Conservation (phyloP, 2,113 vertebrate genomes). For the Sterrhoptilus dennistouni region DNA sequence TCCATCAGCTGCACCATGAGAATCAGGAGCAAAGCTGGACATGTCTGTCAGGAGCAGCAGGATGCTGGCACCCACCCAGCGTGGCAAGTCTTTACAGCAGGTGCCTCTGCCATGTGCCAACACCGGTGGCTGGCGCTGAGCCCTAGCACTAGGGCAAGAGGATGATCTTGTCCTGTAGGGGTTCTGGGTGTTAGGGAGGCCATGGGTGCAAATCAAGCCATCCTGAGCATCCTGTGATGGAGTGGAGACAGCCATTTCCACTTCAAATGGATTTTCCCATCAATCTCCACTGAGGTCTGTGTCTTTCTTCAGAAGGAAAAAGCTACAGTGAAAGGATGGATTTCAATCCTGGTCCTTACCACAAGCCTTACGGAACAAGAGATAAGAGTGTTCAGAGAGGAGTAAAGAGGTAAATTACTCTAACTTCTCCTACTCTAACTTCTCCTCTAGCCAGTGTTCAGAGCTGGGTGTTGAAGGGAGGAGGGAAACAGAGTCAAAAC, state of each 20-base stretch:
- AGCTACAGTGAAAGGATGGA: not conserved
- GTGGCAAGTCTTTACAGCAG: not conserved
- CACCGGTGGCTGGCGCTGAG: accelerated
- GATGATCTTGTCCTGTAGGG: not conserved
- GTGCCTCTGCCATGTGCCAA: not conserved
- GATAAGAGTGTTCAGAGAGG: not conserved
- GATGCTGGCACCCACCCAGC: not conserved
- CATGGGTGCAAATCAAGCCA: not conserved
- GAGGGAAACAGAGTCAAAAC: not conserved
- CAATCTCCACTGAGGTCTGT: not conserved
- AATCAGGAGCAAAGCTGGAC: not conserved
- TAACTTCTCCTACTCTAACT: not conserved
- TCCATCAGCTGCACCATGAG: not conserved
- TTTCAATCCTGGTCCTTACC: not conserved
- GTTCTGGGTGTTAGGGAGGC: not conserved
- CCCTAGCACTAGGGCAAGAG: not conserved
- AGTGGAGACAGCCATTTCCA: not conserved
- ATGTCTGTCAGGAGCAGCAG: not conserved
- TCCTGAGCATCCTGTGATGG: not conserved
- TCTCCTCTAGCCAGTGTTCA: not conserved
- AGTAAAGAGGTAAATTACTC: not conserved
- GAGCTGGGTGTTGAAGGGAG: not conserved
- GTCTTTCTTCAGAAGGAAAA: not conserved
- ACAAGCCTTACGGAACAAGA: not conserved
- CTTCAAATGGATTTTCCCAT: not conserved